A percentile compares a stretch with the other conserved stretches of the same genome.
These are phyloP conservation scores for Dasyurus viverrinus DNA, from an alignment of 2,113 vertebrate genomes.

Conservation along the genomic window DNA sequence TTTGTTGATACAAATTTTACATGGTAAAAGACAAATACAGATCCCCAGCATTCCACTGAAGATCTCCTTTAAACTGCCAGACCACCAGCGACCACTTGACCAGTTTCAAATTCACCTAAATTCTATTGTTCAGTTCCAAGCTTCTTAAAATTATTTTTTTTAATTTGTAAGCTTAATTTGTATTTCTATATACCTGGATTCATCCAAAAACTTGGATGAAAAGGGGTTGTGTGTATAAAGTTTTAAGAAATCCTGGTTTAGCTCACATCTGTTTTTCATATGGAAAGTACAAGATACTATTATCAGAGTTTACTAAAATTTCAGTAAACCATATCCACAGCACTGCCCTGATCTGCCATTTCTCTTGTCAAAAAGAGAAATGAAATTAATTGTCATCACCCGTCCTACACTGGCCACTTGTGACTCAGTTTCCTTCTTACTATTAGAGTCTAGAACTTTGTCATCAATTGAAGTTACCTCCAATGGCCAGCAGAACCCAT, in stretches of 20 bases:
- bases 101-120: not conserved
- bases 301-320: not conserved
- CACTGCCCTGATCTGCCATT: not conserved
- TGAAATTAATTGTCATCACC: not conserved
- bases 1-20: not conserved
- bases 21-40: not conserved
- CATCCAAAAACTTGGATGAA: too few relatives aligned
- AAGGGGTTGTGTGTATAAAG: too few relatives aligned
- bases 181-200: too few relatives aligned
- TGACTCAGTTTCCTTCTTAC: not conserved
- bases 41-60: not conserved
- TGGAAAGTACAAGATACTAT: not conserved
- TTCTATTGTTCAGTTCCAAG: not conserved
- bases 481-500: not conserved
- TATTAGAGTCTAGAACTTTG: not conserved
- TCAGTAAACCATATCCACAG: not conserved
- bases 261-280: not conserved
- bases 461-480: not conserved
- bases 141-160: too few relatives aligned
- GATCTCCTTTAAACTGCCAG: not conserved
- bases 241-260: not conserved
- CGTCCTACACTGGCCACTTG: not conserved
- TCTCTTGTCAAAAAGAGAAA: not conserved
- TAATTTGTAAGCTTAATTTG: too few relatives aligned
- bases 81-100: not conserved